Conservation (phyloP, 2,797 vertebrate genomes). For the Micrastur ruficollis region DNA sequence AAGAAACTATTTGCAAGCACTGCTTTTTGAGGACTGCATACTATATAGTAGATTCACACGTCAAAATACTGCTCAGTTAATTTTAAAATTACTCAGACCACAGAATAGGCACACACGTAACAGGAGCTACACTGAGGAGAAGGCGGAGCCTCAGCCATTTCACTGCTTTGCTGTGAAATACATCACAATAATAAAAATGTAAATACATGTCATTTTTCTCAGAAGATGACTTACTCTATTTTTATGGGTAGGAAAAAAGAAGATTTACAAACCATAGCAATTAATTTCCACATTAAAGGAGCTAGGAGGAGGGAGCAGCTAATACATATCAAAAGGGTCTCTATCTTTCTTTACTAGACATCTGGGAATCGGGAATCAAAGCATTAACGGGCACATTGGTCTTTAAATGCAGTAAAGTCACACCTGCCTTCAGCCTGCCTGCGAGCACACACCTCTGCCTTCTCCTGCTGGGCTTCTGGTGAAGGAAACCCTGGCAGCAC, state of each 20-base stretch:
- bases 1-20: background rate
- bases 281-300: background rate
- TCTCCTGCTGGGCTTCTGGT: no score
- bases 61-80: background rate
- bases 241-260: background rate
- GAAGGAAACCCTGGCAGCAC: rapidly evolving
- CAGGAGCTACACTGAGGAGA: background rate
- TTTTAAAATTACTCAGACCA: background rate
- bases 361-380: background rate
- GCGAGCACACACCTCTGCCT: background rate
- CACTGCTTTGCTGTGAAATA: background rate
- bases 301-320: background rate
- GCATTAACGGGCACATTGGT: background rate
- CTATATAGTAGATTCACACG: background rate
- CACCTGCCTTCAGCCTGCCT: background rate
- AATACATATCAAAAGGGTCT: background rate
- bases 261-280: background rate
- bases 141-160: background rate
- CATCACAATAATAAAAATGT: background rate
- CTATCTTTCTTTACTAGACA: background rate
- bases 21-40: background rate
- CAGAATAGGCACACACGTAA: background rate
- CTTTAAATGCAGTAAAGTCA: background rate
- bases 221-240: background rate
- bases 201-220: background rate